Percentiles rank a stretch among this genome's conserved stretches.
Conservation (phyloP, 2,797 vertebrate genomes). For the Phoeniculus purpureus region DNA sequence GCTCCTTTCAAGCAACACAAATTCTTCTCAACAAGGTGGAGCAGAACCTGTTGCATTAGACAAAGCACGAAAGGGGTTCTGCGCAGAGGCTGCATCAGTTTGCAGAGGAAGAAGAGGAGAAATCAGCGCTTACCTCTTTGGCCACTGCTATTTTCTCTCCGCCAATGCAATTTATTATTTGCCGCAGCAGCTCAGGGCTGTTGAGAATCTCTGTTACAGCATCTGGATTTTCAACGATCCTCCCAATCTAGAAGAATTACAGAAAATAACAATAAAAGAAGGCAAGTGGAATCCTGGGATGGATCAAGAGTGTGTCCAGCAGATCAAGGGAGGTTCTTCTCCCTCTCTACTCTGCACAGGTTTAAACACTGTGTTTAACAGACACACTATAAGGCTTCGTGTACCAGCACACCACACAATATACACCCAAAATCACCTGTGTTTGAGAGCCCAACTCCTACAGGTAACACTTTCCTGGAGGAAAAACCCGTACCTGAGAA, state of each 20-base stretch:
- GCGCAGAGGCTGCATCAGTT: background rate
- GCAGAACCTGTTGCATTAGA: too few species aligned
- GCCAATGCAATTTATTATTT: slow-evolving; percentile 86
- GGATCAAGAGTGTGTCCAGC: too few species aligned
- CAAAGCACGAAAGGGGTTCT: background rate
- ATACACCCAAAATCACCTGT: accelerated
- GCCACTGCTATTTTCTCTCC: slow-evolving; percentile 90
- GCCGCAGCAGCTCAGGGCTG: slow-evolving; percentile 81
- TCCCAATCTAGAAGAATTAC: slow-evolving; percentile 80
- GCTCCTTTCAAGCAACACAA: background rate
- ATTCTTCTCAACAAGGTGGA: background rate
- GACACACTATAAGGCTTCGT: accelerated
- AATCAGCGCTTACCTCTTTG: slow-evolving; percentile 82
- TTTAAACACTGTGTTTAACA: accelerated
- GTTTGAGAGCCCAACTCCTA: accelerated
- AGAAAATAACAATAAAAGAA: background rate
- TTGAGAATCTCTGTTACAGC: slow-evolving; percentile 85
- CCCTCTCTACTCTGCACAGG: too few species aligned
- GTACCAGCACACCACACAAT: accelerated
- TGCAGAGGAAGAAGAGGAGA: background rate
- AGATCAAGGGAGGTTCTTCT: too few species aligned
- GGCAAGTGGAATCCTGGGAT: too few species aligned
- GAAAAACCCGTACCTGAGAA: slow-evolving; percentile 81
- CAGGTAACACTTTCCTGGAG: background rate
- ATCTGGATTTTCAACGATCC: slow-evolving; percentile 84